Evolutionary conservation across 2,888 invertebrate genomes (phyloP).

Genomic region (Drosophila nigricruria): DNA sequence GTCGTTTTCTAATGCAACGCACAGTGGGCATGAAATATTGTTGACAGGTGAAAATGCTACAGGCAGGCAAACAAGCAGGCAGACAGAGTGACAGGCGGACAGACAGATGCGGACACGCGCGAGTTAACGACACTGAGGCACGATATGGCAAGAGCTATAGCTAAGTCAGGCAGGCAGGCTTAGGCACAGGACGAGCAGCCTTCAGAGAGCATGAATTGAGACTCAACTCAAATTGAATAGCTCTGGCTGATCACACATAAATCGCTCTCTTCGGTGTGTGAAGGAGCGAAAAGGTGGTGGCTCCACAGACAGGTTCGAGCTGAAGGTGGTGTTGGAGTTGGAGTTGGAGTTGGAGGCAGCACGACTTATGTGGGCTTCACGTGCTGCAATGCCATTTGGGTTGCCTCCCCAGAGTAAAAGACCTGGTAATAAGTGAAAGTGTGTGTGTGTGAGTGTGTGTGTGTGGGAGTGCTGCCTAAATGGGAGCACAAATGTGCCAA

Average conservation of each 20-base stretch:
- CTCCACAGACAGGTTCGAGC: constrained; percentile 1
- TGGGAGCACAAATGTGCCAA: constrained; percentile 53
- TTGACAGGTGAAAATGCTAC: constrained; percentile 74
- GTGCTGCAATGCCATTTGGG: constrained; percentile 68
- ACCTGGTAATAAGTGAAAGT: constrained; percentile 70
- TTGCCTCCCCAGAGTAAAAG: constrained; percentile 53
- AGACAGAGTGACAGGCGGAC: constrained; percentile 16
- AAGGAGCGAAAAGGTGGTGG: constrained; percentile 33
- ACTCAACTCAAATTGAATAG: neutral
- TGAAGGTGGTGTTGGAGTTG: neutral
- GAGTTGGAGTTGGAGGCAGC: neutral
- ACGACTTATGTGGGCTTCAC: constrained; percentile 46
- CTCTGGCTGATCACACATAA: constrained; percentile 20
- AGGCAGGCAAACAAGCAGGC: constrained; percentile 22
- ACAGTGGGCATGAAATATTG: constrained; percentile 79
- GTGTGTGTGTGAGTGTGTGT: constrained; percentile 30
- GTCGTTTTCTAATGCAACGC: constrained; percentile 73
- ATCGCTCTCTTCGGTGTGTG: constrained; percentile 11
- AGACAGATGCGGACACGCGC: constrained; percentile 48
- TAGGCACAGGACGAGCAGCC: neutral
- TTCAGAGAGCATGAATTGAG: neutral
- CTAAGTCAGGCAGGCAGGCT: constrained; percentile 16
- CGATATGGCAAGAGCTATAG: constrained; percentile 43
- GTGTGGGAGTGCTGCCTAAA: constrained; percentile 32
- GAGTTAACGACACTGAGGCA: constrained; percentile 61